These are phyloP conservation scores for Malacoctenus gilli DNA, from an alignment of 2,797 vertebrate genomes.

Conservation along the genomic window DNA sequence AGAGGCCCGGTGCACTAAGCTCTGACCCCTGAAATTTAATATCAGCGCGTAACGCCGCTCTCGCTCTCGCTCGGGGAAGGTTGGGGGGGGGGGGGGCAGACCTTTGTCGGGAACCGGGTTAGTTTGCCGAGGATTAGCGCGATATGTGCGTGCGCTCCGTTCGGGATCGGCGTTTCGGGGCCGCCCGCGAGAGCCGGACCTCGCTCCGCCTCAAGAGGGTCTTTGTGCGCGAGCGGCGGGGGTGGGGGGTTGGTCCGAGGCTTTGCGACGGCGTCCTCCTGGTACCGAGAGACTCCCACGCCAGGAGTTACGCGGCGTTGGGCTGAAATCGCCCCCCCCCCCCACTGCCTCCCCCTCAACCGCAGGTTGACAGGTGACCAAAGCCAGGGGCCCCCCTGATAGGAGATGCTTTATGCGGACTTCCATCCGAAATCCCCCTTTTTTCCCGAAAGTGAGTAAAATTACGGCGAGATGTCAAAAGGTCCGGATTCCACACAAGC, in stretches of 20 bases:
- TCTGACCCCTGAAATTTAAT: conserved; percentile 72
- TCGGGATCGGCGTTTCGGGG: conserved; percentile 42
- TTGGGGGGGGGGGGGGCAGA: conserved; percentile 49
- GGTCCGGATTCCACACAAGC: conserved; percentile 50
- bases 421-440: conserved; percentile 29
- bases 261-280: conserved; percentile 20
- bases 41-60: conserved; percentile 23
- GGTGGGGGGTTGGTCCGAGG: conserved; percentile 3
- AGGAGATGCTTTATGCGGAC: conserved; percentile 38
- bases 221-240: conserved; percentile 43
- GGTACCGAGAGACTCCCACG: conserved; percentile 22
- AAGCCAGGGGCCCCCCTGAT: conserved; percentile 20
- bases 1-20: conserved; percentile 63
- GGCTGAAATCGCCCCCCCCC: conserved; percentile 3
- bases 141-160: conserved; percentile 35
- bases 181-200: no score
- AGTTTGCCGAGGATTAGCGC: conserved; percentile 52
- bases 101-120: conserved; percentile 46
- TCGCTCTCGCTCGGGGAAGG: conserved; percentile 55
- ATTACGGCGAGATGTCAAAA: conserved; percentile 55
- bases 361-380: conserved; percentile 42
- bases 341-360: conserved; percentile 3
- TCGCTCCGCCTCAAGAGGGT: conserved; percentile 29
- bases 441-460: conserved; percentile 60
- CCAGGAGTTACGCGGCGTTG: conserved; percentile 30